Evolutionary conservation across 2,888 invertebrate species (phyloP), one percentile per base, ranked within the genome.

Genomic region (Willowsia nigromaculata): DNA sequence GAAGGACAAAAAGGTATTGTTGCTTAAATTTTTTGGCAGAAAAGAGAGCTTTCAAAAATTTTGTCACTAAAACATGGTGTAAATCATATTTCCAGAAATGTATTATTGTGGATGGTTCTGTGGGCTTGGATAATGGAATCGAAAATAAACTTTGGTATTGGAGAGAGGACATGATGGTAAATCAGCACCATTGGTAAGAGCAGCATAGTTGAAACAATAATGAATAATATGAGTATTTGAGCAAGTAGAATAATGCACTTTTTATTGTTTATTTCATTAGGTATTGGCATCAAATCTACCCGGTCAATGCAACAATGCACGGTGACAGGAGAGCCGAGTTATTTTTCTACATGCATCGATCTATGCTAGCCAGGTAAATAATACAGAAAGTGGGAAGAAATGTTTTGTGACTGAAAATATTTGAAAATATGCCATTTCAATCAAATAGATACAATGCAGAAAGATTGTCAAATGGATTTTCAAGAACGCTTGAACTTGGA

Each of bases 401-500:
- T n/a, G n/a, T n/a, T n/a, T n/a, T n/a, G n/a, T n/a, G n/a, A n/a
- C n/a, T n/a, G n/a, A n/a, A 50, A n/a, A 15, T 50, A 9, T 1
- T 78, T 30, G n/a, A 7, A 80, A 80, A 56, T 27, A 76, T 50
- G 33, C 11, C 53, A 76, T 13, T 59, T 40, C n/a, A n/a, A n/a
- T n/a, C n/a, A n/a, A 50, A 40, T n/a, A 82, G 82, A 18, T 90
- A 90, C 43, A 88, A 90, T 33, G 84, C 90, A 7, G 88, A 90
- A 30, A 37, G 90, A 27, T 43, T 88, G 1, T 88, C 84, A 0
- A 90, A 90, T 37, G 90, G 88, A 30, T 85, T 90, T 33, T 11
- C 65, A 6, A n/a, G 87, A 37, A 71, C 85, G 9, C 27, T 22
- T 0, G 68, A 78, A 18, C 65, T 90, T 22, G 47, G 59, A 3